Base-by-base conservation (phyloP, 2,113 vertebrate genomes). In the Puntigrus tetrazona region DNA sequence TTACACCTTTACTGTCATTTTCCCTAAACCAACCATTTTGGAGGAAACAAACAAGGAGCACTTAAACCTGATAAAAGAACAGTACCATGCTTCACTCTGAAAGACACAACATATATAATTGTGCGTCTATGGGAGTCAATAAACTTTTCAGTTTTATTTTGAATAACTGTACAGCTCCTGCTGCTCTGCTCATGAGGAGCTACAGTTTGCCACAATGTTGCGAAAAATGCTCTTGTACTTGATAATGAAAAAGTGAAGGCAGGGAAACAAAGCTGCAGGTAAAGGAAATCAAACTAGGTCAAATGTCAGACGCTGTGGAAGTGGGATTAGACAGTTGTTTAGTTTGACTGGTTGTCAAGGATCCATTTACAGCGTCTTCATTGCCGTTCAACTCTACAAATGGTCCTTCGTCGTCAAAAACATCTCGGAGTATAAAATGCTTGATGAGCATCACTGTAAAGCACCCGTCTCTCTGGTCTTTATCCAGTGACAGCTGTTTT, bases 351-450 rank as follows among this genome's bases (percentile, higher is more conserved):
- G 43, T 69, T 69, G 78, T 81, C 61, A 81, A 67, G 61, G 61
- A 81, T 81, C 78, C 41, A 3, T 82, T 87, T 73, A 77, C 78
- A 41, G 47, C 47, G 36, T 81, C 61, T 86, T 81, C 57, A 84
- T 38, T 84, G 80, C 31, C 4, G 27, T 34, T 81, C 38, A 67
- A 87, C 83, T 75, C 25, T 45, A 29, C 29, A 55, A 85, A 75
- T 73, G 55, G 47, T 73, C 75, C 50, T 63, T 77, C 79, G 74
- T 65, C 1, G 65, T 67, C 79, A 86, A 57, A 61, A 22, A 38
- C 80, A 81, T 50, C 61, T 47, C 41, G 4, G 38, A 45, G 27
- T 8, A 67, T 67, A 22, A 47, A 67, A 67, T 5, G 20, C 25
- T 29, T 29, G 61, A 52, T 31, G 27, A 16, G 41, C 78, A 67